These are phyloP conservation scores for Fabriciana adippe DNA, from an alignment of 2,888 invertebrate species.

Conservation along the genomic window DNA sequence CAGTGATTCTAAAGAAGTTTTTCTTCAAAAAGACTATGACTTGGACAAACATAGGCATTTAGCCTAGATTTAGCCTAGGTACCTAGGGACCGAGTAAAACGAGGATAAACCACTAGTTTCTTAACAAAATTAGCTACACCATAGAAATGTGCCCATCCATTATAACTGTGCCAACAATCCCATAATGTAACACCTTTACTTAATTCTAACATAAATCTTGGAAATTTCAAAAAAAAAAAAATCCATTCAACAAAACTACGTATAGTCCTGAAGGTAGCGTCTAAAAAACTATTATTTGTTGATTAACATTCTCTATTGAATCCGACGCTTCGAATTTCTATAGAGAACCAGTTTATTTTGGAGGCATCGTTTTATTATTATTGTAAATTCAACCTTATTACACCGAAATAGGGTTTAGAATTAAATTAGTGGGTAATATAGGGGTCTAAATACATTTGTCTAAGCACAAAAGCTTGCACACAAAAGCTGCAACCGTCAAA, in stretches of 20 bases:
- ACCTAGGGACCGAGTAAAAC: no score
- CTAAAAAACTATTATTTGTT: slow-evolving; percentile 6
- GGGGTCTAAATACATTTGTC: background rate
- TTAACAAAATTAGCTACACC: background rate
- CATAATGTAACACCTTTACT: slow-evolving; percentile 17
- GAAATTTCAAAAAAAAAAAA: slow-evolving; percentile 4
- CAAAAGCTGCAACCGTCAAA: slow-evolving; percentile 1
- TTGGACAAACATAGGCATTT: no score
- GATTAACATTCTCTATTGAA: slow-evolving; percentile 1
- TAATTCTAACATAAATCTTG: slow-evolving; percentile 11
- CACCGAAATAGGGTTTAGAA: background rate
- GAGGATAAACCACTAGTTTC: no score
- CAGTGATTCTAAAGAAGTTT: no score
- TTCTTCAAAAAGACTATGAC: no score
- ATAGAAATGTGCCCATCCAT: background rate
- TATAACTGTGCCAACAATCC: background rate
- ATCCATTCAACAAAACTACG: no score
- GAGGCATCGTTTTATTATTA: background rate
- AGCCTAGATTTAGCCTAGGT: no score
- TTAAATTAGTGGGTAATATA: background rate
- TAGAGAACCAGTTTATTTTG: no score
- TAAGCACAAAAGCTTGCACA: background rate
- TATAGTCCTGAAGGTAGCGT: background rate
- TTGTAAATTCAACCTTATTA: background rate
- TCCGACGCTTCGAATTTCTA: slow-evolving; percentile 1